Percentiles rank a stretch among this genome's conserved stretches.
phyloP scores from a whole-genome alignment of 2,797 vertebrate species.

The Acrossocheilus fasciatus region DNA sequence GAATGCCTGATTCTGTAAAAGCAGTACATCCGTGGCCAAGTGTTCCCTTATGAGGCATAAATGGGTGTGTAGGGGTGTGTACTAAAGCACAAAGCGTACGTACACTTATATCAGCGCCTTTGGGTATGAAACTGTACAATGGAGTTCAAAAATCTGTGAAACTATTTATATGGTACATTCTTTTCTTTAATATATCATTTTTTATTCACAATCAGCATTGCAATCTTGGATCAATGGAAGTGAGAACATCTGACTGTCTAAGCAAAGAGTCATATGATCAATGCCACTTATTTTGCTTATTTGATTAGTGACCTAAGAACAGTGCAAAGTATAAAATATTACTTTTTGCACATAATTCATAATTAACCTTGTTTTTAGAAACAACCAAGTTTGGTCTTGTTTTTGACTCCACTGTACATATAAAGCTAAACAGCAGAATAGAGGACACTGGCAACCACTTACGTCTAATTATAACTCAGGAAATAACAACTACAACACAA shows the following conservation, averaged over 20 bases:
- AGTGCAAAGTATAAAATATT: not conserved
- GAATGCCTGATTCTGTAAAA: constrained; percentile 40
- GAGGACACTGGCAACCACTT: constrained; percentile 54
- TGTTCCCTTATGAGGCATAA: constrained; percentile 34
- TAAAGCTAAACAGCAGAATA: not conserved
- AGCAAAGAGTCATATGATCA: not conserved
- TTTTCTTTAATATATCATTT: not conserved
- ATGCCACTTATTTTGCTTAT: not conserved
- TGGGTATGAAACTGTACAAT: not conserved
- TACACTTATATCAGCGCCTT: not conserved
- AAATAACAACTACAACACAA: constrained; percentile 72
- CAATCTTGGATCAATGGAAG: not conserved
- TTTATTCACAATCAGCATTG: not conserved
- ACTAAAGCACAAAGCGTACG: not conserved
- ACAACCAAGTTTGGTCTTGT: not conserved
- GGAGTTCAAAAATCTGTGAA: not conserved
- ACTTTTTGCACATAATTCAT: not conserved
- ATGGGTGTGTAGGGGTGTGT: constrained; percentile 29
- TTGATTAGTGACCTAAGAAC: not conserved
- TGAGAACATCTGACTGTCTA: not conserved
- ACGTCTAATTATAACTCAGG: constrained; percentile 77
- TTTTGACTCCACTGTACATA: not conserved
- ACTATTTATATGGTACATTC: not conserved
- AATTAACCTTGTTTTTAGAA: not conserved
- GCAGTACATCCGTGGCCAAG: constrained; percentile 10